Base-by-base conservation (phyloP, 1,140 invertebrate genomes). In the Palaemon carinicauda region DNA sequence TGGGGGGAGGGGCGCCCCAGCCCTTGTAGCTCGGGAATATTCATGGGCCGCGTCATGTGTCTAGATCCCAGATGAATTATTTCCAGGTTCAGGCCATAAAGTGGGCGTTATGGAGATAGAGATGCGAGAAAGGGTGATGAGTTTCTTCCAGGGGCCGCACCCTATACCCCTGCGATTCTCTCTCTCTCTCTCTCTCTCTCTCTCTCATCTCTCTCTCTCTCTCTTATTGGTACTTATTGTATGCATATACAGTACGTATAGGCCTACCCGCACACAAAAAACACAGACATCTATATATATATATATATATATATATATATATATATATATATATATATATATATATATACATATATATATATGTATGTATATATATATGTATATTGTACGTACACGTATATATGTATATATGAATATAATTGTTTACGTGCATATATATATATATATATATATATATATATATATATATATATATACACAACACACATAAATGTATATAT, bases 381-480 rank as follows among this genome's bases (percentile, higher is more conserved):
- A 80, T 60, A n/a, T n/a, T n/a, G n/a, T n/a, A n/a, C n/a, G n/a
- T n/a, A n/a, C n/a, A n/a, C n/a, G n/a, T n/a, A 80, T 50, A 56
- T 60, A 80, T 50, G 19, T 60, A 80, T 50, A 80, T 78, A 78
- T 77, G 50, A 56, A n/a, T n/a, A n/a, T n/a, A 60, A 19, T 53
- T 79, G 53, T 53, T n/a, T n/a, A n/a, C n/a, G n/a, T n/a, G n/a
- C n/a, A n/a, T n/a, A 79, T 52, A 53, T 53, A 79, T 79, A 77
- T 77, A 77, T 77, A 24, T 73, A 73, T 73, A 9, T 75, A 75
- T 33, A 31, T 75, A 75, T 33, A 33, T 75, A 75, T 33, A 33
- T 75, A 75, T 5, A 75, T 75, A 75, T 41, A 75, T 50, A 75
- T 41, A 75, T 50, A 75, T 41, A 50, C 51, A 77, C n/a, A 77